phyloP scores from a whole-genome alignment of 2,113 vertebrate species.

The Castor canadensis region DNA sequence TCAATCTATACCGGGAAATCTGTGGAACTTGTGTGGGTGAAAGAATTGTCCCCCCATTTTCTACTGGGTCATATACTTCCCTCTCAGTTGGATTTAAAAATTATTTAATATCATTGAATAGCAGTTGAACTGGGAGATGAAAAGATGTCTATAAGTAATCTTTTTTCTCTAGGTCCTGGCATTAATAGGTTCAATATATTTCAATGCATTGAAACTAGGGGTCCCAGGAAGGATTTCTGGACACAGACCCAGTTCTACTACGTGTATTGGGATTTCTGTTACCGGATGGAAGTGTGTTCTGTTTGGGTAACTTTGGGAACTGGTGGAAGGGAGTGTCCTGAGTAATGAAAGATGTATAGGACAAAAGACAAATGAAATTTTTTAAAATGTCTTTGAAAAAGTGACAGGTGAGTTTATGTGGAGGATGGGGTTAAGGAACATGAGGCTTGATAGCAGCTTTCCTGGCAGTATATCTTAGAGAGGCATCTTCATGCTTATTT shows the following conservation, averaged over 20 bases:
- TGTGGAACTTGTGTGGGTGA: not conserved
- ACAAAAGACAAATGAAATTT: not conserved
- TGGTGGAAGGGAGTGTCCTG: not conserved
- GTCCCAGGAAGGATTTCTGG: not conserved
- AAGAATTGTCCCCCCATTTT: not conserved
- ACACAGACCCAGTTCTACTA: not conserved
- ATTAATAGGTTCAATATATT: not conserved
- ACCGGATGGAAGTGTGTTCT: not conserved
- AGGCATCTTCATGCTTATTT: not conserved
- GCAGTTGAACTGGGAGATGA: not conserved
- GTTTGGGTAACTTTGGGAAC: not conserved
- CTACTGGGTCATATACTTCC: not conserved
- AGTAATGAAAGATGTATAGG: not conserved
- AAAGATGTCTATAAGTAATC: not conserved
- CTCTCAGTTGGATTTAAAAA: not conserved
- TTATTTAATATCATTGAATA: not conserved
- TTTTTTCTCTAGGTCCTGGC: not conserved
- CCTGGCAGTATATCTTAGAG: not conserved
- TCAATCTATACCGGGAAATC: not conserved
- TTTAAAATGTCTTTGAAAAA: not conserved
- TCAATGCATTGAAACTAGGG: not conserved
- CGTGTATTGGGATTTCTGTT: not conserved
- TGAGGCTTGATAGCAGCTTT: not conserved
- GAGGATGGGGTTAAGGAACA: not conserved
- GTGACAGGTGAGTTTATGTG: not conserved